Conservation (phyloP, 2,888 invertebrate species). For the Caenorhabditis becei region DNA sequence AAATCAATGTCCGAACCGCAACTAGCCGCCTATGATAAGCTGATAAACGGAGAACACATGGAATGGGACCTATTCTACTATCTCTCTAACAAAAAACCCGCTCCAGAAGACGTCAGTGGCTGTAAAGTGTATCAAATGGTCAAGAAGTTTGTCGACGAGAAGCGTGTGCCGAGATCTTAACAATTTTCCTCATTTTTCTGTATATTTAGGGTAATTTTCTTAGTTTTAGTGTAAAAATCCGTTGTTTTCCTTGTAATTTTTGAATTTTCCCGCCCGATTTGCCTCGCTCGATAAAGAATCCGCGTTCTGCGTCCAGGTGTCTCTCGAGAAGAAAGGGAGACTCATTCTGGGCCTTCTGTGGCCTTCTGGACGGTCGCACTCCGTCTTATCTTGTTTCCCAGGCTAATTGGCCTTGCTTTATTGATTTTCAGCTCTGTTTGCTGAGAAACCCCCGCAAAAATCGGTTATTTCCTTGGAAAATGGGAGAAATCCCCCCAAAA, state of each 20-base stretch:
- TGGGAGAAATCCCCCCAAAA: neutral
- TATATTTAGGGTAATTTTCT: too few relatives aligned
- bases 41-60: slow-evolving; percentile 80
- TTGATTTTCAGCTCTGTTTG: too few relatives aligned
- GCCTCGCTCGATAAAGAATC: too few relatives aligned
- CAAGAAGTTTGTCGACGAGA: slow-evolving; percentile 73
- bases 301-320: too few relatives aligned
- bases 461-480: neutral
- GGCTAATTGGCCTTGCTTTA: too few relatives aligned
- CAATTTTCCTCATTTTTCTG: neutral
- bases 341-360: too few relatives aligned
- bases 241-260: neutral
- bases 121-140: slow-evolving; percentile 71
- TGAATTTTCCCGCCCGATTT: neutral
- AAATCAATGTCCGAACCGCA: slow-evolving; percentile 65
- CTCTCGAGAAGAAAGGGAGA: too few relatives aligned
- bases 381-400: neutral
- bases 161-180: slow-evolving; percentile 49
- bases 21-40: slow-evolving; percentile 76
- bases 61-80: slow-evolving; percentile 82
- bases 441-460: neutral
- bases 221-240: too few relatives aligned
- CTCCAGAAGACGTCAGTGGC: slow-evolving; percentile 68
- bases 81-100: slow-evolving; percentile 72
- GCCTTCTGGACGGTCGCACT: too few relatives aligned